Conservation (phyloP, 2,797 vertebrate species). For the Hypotaenidia philippensis region DNA sequence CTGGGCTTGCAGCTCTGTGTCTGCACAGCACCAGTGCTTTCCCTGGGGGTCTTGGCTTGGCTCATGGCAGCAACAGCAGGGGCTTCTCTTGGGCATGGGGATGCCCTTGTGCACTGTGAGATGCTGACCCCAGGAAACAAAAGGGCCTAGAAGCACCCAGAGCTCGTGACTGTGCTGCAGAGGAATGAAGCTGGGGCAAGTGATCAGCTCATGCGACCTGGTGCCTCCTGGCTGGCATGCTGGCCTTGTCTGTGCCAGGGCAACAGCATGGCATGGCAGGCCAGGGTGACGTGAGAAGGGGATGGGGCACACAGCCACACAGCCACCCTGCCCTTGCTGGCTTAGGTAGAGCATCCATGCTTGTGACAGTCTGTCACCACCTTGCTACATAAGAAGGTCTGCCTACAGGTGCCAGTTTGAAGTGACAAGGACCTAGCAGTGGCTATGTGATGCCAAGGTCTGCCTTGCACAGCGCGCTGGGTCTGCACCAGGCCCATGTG, state of each 20-base stretch:
- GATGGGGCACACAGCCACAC: background rate
- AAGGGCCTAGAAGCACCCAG: background rate
- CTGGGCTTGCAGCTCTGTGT: background rate
- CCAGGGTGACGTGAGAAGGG: background rate
- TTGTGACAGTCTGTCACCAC: background rate
- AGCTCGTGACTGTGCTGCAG: background rate
- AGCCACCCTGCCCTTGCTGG: background rate
- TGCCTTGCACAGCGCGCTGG: background rate
- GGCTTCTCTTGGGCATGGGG: background rate
- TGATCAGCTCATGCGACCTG: background rate
- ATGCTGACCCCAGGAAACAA: background rate
- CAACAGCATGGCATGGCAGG: background rate
- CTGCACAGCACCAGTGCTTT: too few relatives aligned
- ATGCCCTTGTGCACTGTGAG: background rate
- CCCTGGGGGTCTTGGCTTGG: background rate
- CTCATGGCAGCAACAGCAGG: fast-evolving
- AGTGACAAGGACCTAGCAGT: background rate
- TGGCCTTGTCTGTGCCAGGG: background rate
- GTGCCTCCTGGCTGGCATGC: background rate
- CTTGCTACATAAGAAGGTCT: background rate
- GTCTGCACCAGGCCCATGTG: background rate
- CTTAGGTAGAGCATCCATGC: background rate
- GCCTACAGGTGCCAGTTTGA: background rate
- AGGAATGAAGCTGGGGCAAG: conserved; percentile 37
- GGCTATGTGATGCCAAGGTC: background rate